Percentiles rank a stretch among this genome's conserved stretches.
phyloP scores from a whole-genome alignment of 2,888 invertebrate genomes.

The Hirudinaria manillensis region DNA sequence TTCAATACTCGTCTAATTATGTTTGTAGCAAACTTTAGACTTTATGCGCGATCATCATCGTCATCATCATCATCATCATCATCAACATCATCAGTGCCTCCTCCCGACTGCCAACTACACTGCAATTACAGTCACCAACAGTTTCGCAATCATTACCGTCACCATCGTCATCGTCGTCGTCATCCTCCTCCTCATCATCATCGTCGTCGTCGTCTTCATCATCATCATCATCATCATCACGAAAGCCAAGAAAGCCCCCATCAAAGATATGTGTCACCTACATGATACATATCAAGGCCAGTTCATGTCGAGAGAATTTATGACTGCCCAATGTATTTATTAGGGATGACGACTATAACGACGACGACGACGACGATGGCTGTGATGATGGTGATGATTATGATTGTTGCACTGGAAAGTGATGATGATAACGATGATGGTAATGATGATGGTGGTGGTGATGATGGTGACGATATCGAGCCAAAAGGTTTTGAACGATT shows the following conservation, averaged over 20 bases:
- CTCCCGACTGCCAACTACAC: neutral
- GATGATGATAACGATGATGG: neutral
- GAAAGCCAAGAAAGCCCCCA: neutral
- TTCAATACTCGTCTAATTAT: no score
- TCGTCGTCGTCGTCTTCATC: neutral
- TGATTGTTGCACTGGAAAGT: neutral
- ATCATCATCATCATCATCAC: neutral
- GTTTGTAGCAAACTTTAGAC: no score
- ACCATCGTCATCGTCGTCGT: neutral
- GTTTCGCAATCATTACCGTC: neutral
- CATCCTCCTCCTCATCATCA: neutral
- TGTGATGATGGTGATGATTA: neutral
- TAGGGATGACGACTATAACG: neutral
- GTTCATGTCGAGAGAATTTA: no score
- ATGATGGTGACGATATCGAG: neutral
- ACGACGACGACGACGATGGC: constrained; percentile 1
- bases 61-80: constrained; percentile 25
- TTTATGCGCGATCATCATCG: constrained; percentile 2
- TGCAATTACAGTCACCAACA: no score
- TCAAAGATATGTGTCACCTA: no score
- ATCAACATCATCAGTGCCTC: constrained; percentile 9
- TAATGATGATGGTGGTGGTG: neutral
- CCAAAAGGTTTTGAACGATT: no score
- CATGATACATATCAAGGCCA: no score
- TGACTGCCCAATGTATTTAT: no score